These are phyloP conservation scores for Eilema sororculum DNA, from an alignment of 2,888 invertebrate genomes.

Conservation along the genomic window DNA sequence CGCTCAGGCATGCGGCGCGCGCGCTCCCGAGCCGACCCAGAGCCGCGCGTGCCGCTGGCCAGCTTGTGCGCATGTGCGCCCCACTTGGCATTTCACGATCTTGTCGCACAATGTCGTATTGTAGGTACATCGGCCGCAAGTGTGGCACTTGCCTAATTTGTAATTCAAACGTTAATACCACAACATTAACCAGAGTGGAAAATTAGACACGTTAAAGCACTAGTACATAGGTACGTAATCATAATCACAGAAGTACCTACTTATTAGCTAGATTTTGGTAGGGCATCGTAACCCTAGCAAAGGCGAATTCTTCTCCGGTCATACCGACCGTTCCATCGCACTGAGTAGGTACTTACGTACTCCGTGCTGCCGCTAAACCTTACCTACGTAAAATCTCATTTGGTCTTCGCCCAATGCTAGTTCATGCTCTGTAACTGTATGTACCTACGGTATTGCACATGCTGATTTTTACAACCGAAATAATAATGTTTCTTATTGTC, in stretches of 20 bases:
- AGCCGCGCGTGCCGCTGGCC: slow-evolving; percentile 32
- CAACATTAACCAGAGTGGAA: not conserved
- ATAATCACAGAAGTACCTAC: no score
- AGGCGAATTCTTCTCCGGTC: no score
- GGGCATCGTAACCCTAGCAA: not conserved
- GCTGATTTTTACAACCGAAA: not conserved
- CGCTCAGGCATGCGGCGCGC: slow-evolving; percentile 25
- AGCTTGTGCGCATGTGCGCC: slow-evolving; percentile 26
- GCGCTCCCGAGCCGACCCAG: slow-evolving; percentile 30
- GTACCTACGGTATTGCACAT: no score
- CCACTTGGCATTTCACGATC: slow-evolving; percentile 26
- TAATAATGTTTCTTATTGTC: not conserved
- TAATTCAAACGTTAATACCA: not conserved
- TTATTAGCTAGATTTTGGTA: not conserved
- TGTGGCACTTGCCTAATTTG: not conserved
- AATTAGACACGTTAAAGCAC: not conserved
- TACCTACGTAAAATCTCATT: no score
- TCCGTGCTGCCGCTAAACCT: not conserved
- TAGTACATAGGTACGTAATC: no score
- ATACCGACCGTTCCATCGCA: no score
- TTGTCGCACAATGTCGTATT: slow-evolving; percentile 10
- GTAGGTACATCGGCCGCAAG: not conserved
- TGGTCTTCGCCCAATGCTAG: not conserved
- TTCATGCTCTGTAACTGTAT: not conserved
- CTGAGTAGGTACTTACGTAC: not conserved